Evolutionary conservation across 2,888 invertebrate species (phyloP), one percentile per base, ranked within the genome.

Genomic region (Eulithis testata): DNA sequence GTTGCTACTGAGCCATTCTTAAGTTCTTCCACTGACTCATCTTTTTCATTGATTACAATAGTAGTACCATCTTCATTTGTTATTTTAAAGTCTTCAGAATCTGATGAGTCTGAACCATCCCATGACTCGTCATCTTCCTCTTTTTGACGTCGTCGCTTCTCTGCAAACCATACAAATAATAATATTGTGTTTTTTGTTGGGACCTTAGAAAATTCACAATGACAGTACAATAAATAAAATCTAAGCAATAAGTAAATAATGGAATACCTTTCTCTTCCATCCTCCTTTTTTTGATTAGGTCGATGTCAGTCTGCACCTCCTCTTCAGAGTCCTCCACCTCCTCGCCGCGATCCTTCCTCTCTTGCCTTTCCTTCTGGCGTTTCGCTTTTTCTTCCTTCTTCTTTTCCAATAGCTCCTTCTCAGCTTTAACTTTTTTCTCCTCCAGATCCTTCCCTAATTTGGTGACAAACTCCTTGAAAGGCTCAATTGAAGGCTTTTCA

Each of bases 401-500:
- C 72, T 84, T 89, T 67, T 83, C 84, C 72, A 84, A 77, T 53
- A 79, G 86, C 68, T 88, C 89, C 63, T 92, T 85, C 71, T 94
- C 94, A 43, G 94, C 93, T 74, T 94, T 94, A 64, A 93, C 93
- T 73, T 93, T 95, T 67, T 94, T 88, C 69, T 95, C 94, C 73
- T 95, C 94, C 51, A 96, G 91, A 78, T 95, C 94, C 70, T 94
- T 94, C 45, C 94, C 95, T 69, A 96, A 89, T 75, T 94, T 93
- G 44, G 93, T 93, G 40, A 97, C 94, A 82, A 96, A 96, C 72
- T 96, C 95, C 82, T 95, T 96, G 70, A 98, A 94, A 64, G 96
- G 96, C 77, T 96, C 95, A 5, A 96, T 86, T 1, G 98, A 97
- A 9, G 97, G 97, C 84, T 98, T 98, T 84, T 98, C 98, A 87